These are phyloP conservation scores for Sarcoramphus papa DNA, from an alignment of 2,797 vertebrate species.

Conservation along the genomic window DNA sequence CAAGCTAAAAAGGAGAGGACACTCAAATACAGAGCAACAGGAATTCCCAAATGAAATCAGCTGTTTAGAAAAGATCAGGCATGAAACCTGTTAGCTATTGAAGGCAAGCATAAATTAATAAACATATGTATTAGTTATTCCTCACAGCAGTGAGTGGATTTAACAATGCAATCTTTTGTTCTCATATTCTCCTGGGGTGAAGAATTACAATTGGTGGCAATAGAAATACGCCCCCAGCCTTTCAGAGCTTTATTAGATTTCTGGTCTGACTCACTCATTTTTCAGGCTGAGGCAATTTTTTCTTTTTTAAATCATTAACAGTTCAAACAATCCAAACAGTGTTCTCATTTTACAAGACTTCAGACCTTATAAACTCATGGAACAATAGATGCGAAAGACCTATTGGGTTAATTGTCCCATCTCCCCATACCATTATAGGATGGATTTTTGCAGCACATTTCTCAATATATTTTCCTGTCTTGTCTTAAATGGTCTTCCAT, in stretches of 20 bases:
- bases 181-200: neutral
- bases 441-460: neutral
- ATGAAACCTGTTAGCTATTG: neutral
- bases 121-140: neutral
- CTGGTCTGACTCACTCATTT: neutral
- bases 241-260: neutral
- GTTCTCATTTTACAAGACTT: slow-evolving; percentile 1
- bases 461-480: neutral
- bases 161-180: neutral
- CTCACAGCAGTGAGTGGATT: neutral
- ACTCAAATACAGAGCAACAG: neutral
- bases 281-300: neutral
- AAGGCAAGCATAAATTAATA: neutral
- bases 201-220: neutral
- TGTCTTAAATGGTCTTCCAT: neutral
- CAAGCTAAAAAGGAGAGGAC: neutral
- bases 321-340: neutral
- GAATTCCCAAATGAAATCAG: neutral
- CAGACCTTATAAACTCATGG: neutral
- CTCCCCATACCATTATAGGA: neutral
- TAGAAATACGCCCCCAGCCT: neutral
- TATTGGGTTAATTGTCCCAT: neutral
- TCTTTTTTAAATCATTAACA: neutral
- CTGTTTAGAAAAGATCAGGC: neutral
- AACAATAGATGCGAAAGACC: neutral